phyloP scores from a whole-genome alignment of 2,888 invertebrate genomes.

The Acleris laterana region DNA sequence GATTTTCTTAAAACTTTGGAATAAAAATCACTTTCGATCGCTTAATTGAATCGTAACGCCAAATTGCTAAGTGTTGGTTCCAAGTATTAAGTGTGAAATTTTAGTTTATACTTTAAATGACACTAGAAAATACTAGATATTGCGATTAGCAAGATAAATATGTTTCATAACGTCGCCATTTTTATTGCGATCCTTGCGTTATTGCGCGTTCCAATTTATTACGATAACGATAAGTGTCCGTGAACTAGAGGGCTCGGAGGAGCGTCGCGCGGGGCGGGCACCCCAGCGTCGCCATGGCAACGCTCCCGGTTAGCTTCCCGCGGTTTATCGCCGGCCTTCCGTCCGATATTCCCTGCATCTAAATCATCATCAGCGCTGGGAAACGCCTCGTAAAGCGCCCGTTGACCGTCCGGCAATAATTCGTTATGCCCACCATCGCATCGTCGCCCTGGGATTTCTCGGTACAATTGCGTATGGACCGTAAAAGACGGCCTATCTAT shows the following conservation, averaged over 20 bases:
- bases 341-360: conserved; percentile 77
- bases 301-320: conserved; percentile 53
- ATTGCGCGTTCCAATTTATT: conserved; percentile 81
- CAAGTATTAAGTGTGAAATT: background rate
- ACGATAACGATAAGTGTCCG: conserved; percentile 80
- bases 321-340: conserved; percentile 69
- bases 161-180: conserved; percentile 48
- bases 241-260: conserved; percentile 71
- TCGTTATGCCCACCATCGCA: conserved; percentile 58
- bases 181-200: conserved; percentile 73
- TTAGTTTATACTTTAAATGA: background rate
- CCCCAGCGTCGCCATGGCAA: conserved; percentile 65
- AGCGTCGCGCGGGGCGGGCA: conserved; percentile 46
- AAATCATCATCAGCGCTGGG: conserved; percentile 81
- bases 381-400: conserved; percentile 76
- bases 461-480: conserved; percentile 42
- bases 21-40: background rate
- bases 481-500: conserved; percentile 51
- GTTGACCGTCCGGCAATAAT: conserved; percentile 68
- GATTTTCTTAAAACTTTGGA: conserved; percentile 2
- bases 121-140: conserved; percentile 24
- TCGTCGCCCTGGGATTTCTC: conserved; percentile 50
- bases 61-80: background rate
- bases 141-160: conserved; percentile 20
- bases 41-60: background rate